Evolutionary conservation across 1,140 invertebrate genomes (phyloP).

Genomic region (Aphidius gifuensis): DNA sequence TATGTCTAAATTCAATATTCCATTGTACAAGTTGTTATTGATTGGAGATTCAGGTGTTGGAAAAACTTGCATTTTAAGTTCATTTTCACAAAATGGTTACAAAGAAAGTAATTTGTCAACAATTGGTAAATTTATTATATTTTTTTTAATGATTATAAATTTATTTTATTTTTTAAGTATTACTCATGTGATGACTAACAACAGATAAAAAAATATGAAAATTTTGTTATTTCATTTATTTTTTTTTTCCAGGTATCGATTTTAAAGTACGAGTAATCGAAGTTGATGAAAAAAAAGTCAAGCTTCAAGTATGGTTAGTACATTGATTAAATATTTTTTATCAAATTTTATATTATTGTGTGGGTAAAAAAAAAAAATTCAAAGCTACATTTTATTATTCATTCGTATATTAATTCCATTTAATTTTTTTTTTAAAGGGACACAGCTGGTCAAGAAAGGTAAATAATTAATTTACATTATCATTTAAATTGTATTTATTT

Average conservation of each 20-base stretch:
- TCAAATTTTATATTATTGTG: slow-evolving; percentile 28
- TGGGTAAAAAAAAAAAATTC: no score
- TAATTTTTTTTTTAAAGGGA: slow-evolving; percentile 64
- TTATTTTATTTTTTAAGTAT: no score
- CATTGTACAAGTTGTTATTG: slow-evolving; percentile 86
- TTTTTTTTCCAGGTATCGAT: slow-evolving; percentile 82
- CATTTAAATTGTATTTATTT: no score
- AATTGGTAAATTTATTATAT: no score
- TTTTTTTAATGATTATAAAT: no score
- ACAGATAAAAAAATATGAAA: no score
- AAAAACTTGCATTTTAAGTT: slow-evolving; percentile 91
- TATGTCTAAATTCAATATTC: slow-evolving; percentile 61
- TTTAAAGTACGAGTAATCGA: slow-evolving; percentile 99
- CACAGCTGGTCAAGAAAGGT: slow-evolving; percentile 93
- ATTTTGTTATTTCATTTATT: not conserved
- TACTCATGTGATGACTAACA: no score
- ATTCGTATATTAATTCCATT: no score
- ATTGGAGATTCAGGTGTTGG: slow-evolving; percentile 92
- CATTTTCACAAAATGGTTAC: slow-evolving; percentile 95
- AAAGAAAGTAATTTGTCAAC: slow-evolving; percentile 73
- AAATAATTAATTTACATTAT: no score
- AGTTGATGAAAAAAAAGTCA: slow-evolving; percentile 96
- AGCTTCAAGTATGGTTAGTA: slow-evolving; percentile 90
- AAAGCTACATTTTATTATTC: no score
- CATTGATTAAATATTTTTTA: no score